Evolutionary conservation across 2,888 invertebrate genomes (phyloP), one percentile per base, ranked within the genome.

Genomic region (Apodemia zela): DNA sequence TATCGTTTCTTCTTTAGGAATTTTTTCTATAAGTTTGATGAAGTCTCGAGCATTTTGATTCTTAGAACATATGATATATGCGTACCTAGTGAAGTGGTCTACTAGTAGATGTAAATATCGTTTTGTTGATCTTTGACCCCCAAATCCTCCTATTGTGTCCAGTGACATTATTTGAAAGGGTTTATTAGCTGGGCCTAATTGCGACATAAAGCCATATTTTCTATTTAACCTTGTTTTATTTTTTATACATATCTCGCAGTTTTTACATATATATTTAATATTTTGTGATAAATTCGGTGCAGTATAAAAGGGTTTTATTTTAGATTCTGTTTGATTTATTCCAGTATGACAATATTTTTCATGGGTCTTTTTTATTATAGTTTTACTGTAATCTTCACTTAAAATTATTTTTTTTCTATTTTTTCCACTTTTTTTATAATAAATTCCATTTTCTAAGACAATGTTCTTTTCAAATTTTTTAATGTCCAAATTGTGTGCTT

Each of bases 31-130:
- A 38, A 38, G 35, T 38, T 38, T 38, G 35, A 71, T 66, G 58
- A 74, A 73, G 66, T 73, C 68, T 66, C 60, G 64, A 15, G 73
- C 64, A 64, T 58, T 69, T 64, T 74, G 73, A 11, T 67, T 72
- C 21, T 60, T 72, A 47, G 71, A 71, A 10, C 69, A 70, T 60
- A 66, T 3, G 62, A 73, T 73, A 61, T 60, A 71, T 42, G 71
- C 70, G 61, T 70, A 70, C 63, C 72, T 63, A 13, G 71, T 68
- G 35, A 69, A 72, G 42, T 71, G 67, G 59, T 69, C 68, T 21
- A 64, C 54, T 29, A 71, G 57, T 7, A 72, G 63, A 60, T 72
- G 71, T 61, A 71, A 61, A 62, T 74, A 74, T 68, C 47, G 70
- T 63, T 73, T 74, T 64, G 71, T 72, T 59, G 73, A 72, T 59